These are phyloP conservation scores for Montipora efflorescens DNA, from an alignment of 64 coral and sea anemone species.

Conservation along the genomic window DNA sequence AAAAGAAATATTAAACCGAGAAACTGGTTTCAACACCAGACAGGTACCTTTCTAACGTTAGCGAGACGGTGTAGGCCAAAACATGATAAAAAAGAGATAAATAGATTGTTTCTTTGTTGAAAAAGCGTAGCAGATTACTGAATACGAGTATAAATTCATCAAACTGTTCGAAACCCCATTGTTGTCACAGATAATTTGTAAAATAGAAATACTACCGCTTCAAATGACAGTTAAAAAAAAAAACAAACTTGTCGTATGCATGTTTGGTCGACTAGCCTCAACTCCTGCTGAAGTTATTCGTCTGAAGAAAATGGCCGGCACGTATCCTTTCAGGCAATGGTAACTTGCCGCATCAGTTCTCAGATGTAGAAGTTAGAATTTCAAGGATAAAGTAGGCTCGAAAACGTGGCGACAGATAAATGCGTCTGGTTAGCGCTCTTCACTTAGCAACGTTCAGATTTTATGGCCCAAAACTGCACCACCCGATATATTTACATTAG, in stretches of 20 bases:
- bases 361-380: not conserved
- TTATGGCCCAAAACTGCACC: not conserved
- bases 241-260: constrained; percentile 38
- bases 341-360: not conserved
- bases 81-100: not conserved
- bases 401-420: not conserved
- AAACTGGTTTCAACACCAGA: not conserved
- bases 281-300: not conserved
- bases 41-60: not conserved
- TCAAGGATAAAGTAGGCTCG: not conserved
- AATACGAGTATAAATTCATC: not conserved
- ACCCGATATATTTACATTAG: constrained; percentile 47
- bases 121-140: not conserved
- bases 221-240: constrained; percentile 7
- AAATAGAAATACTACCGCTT: not conserved
- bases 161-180: not conserved
- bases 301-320: not conserved
- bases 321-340: too few species aligned
- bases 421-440: constrained; percentile 23
- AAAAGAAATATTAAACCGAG: not conserved
- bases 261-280: not conserved
- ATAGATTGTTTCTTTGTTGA: not conserved
- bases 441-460: constrained; percentile 15
- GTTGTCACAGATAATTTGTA: constrained; percentile 1
- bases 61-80: not conserved